Conservation (phyloP, 2,888 invertebrate genomes). For the Halictus ligatus region DNA sequence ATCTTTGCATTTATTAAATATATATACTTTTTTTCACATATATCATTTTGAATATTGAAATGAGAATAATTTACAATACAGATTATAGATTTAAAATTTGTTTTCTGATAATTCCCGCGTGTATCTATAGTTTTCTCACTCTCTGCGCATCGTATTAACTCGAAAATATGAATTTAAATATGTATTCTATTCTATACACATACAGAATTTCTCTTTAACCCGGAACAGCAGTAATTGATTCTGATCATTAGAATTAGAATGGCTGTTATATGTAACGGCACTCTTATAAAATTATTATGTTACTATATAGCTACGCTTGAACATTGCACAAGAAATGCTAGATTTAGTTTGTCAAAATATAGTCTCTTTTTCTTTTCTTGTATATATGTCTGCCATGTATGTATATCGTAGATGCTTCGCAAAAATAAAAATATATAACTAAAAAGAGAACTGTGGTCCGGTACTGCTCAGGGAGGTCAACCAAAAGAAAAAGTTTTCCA, state of each 20-base stretch:
- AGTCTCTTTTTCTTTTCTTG: slow-evolving; percentile 54
- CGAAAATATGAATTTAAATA: slow-evolving; percentile 57
- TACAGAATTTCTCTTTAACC: slow-evolving; percentile 36
- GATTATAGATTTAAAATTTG: slow-evolving; percentile 44
- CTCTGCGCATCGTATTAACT: slow-evolving; percentile 36
- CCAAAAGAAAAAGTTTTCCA: too few relatives aligned
- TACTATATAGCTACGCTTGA: slow-evolving; percentile 54
- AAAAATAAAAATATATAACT: slow-evolving; percentile 33
- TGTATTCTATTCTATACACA: slow-evolving; percentile 54
- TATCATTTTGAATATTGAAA: slow-evolving; percentile 48
- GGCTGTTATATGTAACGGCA: slow-evolving; percentile 25
- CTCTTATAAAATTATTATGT: slow-evolving; percentile 59
- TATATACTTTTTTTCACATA: slow-evolving; percentile 47
- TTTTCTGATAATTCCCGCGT: slow-evolving; percentile 8
- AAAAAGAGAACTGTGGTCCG: slow-evolving; percentile 35
- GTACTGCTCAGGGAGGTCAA: too few relatives aligned
- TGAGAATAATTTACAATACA: slow-evolving; percentile 33
- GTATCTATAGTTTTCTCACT: background rate
- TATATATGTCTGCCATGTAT: slow-evolving; percentile 49
- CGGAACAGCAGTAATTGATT: slow-evolving; percentile 43
- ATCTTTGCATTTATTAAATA: slow-evolving; percentile 52
- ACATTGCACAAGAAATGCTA: slow-evolving; percentile 69
- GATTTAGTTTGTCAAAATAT: slow-evolving; percentile 65
- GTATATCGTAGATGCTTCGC: slow-evolving; percentile 34
- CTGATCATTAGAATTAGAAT: slow-evolving; percentile 24